Evolutionary conservation across 2,113 vertebrate genomes (phyloP).

Genomic region (Chaetura pelagica): DNA sequence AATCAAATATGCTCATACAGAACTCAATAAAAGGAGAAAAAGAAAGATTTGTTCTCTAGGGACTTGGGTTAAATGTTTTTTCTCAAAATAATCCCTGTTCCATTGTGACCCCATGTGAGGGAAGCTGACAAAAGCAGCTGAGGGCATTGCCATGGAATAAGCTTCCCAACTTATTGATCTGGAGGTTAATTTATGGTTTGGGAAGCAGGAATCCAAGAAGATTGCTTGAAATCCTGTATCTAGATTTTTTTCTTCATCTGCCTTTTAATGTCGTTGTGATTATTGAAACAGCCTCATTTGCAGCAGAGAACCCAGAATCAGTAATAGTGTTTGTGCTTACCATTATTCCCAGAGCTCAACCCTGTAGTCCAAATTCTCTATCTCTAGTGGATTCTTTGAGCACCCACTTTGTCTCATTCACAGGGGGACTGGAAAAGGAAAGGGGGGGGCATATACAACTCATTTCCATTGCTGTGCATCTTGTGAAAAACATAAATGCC

Average conservation of each 20-base stretch:
- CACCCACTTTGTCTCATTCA: not conserved
- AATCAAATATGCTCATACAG: slow-evolving; percentile 6
- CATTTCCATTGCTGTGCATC: fast-evolving
- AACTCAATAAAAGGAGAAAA: slow-evolving; percentile 19
- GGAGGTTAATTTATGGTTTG: slow-evolving; percentile 58
- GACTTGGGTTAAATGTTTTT: slow-evolving; percentile 39
- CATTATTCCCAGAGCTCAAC: not conserved
- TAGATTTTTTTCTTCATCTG: slow-evolving; percentile 22
- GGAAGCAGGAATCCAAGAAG: slow-evolving; percentile 26
- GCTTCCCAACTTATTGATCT: slow-evolving; percentile 41
- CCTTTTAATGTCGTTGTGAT: slow-evolving; percentile 28
- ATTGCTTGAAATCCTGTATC: slow-evolving; percentile 41
- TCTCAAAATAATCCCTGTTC: slow-evolving; percentile 41
- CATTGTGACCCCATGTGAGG: not conserved
- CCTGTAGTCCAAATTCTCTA: not conserved
- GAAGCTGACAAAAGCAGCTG: slow-evolving; percentile 29
- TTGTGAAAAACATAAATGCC: not conserved
- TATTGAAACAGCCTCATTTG: slow-evolving; percentile 26
- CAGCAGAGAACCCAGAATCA: not conserved
- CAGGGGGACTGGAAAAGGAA: not conserved
- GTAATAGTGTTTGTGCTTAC: slow-evolving; percentile 12
- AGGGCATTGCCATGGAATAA: slow-evolving; percentile 27
- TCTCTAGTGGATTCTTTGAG: not conserved
- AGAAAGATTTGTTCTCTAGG: not conserved
- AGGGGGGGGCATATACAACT: not conserved